phyloP scores from a whole-genome alignment of 2,888 invertebrate genomes.

The Dynastes grantii region DNA sequence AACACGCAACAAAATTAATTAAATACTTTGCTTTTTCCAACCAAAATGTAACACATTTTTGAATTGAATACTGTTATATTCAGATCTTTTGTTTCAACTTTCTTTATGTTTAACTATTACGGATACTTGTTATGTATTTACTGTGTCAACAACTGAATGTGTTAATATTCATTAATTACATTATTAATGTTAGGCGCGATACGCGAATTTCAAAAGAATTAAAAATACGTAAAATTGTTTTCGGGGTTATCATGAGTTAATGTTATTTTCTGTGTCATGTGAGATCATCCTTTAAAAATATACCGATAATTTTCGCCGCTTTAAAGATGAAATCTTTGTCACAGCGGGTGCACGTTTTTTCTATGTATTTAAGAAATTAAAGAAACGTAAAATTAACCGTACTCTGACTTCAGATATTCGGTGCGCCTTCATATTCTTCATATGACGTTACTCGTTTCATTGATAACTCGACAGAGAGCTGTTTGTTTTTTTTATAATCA shows the following conservation, averaged over 20 bases:
- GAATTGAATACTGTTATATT: too few relatives aligned
- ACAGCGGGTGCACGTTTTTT: conserved; percentile 30
- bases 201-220: conserved; percentile 18
- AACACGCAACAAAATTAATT: too few relatives aligned
- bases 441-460: conserved; percentile 38
- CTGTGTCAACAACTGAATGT: too few relatives aligned
- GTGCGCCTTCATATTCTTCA: neutral
- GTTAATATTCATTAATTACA: neutral
- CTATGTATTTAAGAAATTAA: conserved; percentile 6
- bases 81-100: too few relatives aligned
- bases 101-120: too few relatives aligned
- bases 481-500: conserved; percentile 47
- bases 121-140: too few relatives aligned
- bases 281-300: conserved; percentile 49
- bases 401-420: conserved; percentile 11
- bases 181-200: neutral
- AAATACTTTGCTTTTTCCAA: too few relatives aligned
- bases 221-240: conserved; percentile 44
- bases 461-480: conserved; percentile 45
- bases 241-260: conserved; percentile 44
- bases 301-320: conserved; percentile 22
- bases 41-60: too few relatives aligned
- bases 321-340: conserved; percentile 23
- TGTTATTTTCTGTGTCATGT: conserved; percentile 42
- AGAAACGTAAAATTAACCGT: conserved; percentile 19